Conservation (phyloP, 1,140 invertebrate species). For the Zaprionus capensis region DNA sequence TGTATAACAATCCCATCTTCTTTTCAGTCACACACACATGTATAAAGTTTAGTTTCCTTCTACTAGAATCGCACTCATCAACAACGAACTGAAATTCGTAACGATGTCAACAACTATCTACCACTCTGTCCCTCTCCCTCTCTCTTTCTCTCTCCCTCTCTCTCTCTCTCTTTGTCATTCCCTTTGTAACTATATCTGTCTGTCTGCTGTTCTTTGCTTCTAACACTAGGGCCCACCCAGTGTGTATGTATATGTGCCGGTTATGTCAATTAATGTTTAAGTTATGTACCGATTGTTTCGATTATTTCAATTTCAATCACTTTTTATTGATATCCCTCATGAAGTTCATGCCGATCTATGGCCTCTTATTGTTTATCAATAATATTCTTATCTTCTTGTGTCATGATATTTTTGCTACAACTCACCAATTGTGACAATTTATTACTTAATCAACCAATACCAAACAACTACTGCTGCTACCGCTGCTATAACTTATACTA, state of each 20-base stretch:
- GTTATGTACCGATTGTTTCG: slow-evolving; percentile 23
- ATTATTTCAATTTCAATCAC: slow-evolving; percentile 26
- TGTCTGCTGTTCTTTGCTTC: slow-evolving; percentile 11
- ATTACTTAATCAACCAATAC: slow-evolving; percentile 28
- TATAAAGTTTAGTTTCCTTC: slow-evolving; percentile 3
- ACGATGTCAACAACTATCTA: slow-evolving; percentile 12
- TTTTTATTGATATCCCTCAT: slow-evolving; percentile 39
- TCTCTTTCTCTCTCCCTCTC: background rate
- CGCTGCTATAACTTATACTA: slow-evolving; percentile 19
- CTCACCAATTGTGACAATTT: slow-evolving; percentile 64
- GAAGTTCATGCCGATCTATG: slow-evolving; percentile 39
- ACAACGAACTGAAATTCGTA: slow-evolving; percentile 16
- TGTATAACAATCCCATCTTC: background rate
- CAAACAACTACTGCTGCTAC: slow-evolving; percentile 34
- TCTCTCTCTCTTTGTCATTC: slow-evolving; percentile 1
- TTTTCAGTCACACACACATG: background rate
- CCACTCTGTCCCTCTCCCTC: background rate
- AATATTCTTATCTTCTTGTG: slow-evolving; percentile 29
- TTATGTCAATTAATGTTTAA: slow-evolving; percentile 48
- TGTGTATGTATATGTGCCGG: slow-evolving; percentile 50
- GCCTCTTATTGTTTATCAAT: slow-evolving; percentile 20
- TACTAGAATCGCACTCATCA: background rate
- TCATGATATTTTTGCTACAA: slow-evolving; percentile 63
- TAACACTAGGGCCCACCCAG: slow-evolving; percentile 20
- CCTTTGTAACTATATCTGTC: slow-evolving; percentile 2